phyloP scores from a whole-genome alignment of 2,888 invertebrate genomes.

The Campaea margaritaria region DNA sequence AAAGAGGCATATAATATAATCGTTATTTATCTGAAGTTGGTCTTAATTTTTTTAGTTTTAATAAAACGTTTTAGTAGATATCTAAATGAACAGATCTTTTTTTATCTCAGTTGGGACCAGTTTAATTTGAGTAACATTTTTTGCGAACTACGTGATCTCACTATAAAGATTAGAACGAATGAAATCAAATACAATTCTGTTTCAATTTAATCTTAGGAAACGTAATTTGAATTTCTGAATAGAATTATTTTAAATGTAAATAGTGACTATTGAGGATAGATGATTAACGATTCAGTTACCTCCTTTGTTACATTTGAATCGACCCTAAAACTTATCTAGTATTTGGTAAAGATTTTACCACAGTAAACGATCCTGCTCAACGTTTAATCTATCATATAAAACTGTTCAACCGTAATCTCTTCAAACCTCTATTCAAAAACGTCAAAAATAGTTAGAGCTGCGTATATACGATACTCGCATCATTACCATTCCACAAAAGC shows the following conservation, averaged over 20 bases:
- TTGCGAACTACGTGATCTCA: slow-evolving; percentile 27
- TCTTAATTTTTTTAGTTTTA: too few relatives aligned
- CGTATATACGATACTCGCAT: slow-evolving; percentile 44
- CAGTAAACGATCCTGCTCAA: slow-evolving; percentile 6
- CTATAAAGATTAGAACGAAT: slow-evolving; percentile 54
- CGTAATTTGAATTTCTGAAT: slow-evolving; percentile 65
- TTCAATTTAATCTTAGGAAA: slow-evolving; percentile 39
- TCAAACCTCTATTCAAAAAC: slow-evolving; percentile 6
- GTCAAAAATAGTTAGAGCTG: slow-evolving; percentile 29
- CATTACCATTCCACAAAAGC: slow-evolving; percentile 51
- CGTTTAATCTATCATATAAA: not conserved
- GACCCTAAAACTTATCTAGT: slow-evolving; percentile 3
- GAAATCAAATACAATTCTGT: slow-evolving; percentile 53
- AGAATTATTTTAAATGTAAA: slow-evolving; percentile 22
- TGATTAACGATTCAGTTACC: slow-evolving; percentile 9
- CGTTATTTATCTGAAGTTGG: too few relatives aligned
- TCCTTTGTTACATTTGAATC: slow-evolving; percentile 5
- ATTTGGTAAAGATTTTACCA: slow-evolving; percentile 3
- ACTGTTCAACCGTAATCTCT: slow-evolving; percentile 7
- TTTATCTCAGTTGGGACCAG: slow-evolving; percentile 10
- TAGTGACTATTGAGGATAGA: slow-evolving; percentile 12
- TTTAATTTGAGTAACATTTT: slow-evolving; percentile 14
- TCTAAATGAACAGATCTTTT: slow-evolving; percentile 12
- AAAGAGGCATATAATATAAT: too few relatives aligned
- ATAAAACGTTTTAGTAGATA: not conserved